Base-by-base conservation (phyloP, 1,140 invertebrate species). In the Melipona quadrifasciata region DNA sequence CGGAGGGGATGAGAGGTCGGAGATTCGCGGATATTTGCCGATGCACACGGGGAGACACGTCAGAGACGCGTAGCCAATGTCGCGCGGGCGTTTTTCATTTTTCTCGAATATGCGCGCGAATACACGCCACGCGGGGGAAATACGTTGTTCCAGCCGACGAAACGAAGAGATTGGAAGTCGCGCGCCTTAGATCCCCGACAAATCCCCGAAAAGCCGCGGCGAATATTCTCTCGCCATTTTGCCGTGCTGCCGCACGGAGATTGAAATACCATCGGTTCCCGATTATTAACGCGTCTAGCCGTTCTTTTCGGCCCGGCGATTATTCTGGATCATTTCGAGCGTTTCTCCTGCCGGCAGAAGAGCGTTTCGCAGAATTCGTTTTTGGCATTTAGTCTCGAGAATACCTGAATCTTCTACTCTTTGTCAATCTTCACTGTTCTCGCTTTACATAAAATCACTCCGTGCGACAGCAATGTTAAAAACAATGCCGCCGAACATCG, bases 71-170 rank as follows among this genome's bases (percentile, higher is more conserved):
- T 71, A 75, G 67, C 84, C 83, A 58, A 68, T 68, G 70, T 64
- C 77, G 47, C 64, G 86, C 11, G 68, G 55, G 57, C 71, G 80
- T 89, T 89, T 57, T 83, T 88, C 87, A 89, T 89, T 88, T 88
- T 82, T 64, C 86, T 74, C 79, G 65, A 34, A 70, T 70, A 72
- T 31, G 34, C 71, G 39, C 27, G 47, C 6, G 27, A 47, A 65
- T 64, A 47, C 64, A 77, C 27, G 31, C 27, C 27, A 16, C 55
- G 64, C 61, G 0, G 24, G 8, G 24, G 76, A 34, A 71, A 53
- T 39, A 84, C 76, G 76, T 61, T 61, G 82, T 71, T 71, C 24
- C 47, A 47, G 39, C 55, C 76, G 77, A 65, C 68, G 67, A 84
- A 67, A 67, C 82, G 82, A 71, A 71, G 77, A 80, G 70, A 80